These are phyloP conservation scores for Procambarus virginalis DNA, from an alignment of 1,140 invertebrate genomes.

Conservation along the genomic window DNA sequence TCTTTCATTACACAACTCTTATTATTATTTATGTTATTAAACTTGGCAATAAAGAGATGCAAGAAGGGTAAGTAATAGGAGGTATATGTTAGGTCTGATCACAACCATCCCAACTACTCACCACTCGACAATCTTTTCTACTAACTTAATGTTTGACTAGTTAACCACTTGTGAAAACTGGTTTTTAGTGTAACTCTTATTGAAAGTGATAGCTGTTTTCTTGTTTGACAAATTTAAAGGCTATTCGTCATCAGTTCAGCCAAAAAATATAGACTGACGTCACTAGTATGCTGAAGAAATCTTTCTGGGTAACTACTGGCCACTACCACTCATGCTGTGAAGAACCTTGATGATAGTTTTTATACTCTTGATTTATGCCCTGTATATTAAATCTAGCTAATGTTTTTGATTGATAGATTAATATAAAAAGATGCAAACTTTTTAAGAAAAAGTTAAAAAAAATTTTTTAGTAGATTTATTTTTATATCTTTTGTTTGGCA, in stretches of 20 bases:
- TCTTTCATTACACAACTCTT: too few relatives aligned
- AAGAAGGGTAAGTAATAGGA: too few relatives aligned
- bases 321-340: slow-evolving; percentile 51
- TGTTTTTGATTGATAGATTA: neutral
- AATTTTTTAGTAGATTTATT: too few relatives aligned
- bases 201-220: neutral
- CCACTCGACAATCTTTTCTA: too few relatives aligned
- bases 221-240: neutral
- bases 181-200: neutral
- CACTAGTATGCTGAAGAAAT: neutral
- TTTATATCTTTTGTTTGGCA: too few relatives aligned
- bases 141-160: too few relatives aligned
- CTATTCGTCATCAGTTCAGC: neutral
- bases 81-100: too few relatives aligned
- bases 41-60: too few relatives aligned
- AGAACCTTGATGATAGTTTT: neutral
- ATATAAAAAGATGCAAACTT: neutral
- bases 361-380: neutral
- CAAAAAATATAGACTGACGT: neutral
- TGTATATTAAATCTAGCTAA: neutral
- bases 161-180: too few relatives aligned
- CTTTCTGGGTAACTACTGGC: neutral
- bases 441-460: too few relatives aligned
- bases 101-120: too few relatives aligned
- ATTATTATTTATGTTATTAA: too few relatives aligned